Conservation (phyloP, 2,113 vertebrate species). For the Passer domesticus region DNA sequence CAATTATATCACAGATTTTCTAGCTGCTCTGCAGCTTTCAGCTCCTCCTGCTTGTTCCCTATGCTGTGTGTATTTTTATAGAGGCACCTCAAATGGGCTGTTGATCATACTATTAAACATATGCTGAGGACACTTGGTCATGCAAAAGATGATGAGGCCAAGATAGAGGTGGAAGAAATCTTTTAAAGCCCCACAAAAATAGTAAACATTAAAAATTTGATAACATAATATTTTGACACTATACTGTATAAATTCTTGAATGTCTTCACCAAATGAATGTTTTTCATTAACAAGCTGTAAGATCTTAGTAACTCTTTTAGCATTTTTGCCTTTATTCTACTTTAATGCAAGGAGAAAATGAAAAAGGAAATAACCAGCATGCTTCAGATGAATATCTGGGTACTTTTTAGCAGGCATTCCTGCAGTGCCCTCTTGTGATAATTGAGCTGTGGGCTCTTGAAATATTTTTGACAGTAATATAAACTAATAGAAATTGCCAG, state of each 20-base stretch:
- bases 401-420: background rate
- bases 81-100: background rate
- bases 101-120: background rate
- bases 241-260: background rate
- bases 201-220: background rate
- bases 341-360: background rate
- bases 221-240: background rate
- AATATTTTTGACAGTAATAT: background rate
- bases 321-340: background rate
- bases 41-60: background rate
- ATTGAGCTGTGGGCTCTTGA: background rate
- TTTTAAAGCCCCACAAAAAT: background rate
- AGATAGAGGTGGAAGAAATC: background rate
- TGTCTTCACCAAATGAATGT: background rate
- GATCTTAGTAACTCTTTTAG: background rate
- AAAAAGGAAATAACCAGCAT: background rate
- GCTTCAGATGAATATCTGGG: background rate
- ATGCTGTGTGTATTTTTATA: background rate
- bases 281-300: background rate
- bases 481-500: background rate
- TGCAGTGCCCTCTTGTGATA: constrained; percentile 38
- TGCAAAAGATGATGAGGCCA: background rate
- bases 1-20: background rate
- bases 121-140: background rate
- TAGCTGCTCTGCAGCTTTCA: background rate